A percentile compares a stretch with the other conserved stretches of the same genome.
These are phyloP conservation scores for Hedychridium roseum DNA, from an alignment of 2,888 invertebrate genomes.

Conservation along the genomic window DNA sequence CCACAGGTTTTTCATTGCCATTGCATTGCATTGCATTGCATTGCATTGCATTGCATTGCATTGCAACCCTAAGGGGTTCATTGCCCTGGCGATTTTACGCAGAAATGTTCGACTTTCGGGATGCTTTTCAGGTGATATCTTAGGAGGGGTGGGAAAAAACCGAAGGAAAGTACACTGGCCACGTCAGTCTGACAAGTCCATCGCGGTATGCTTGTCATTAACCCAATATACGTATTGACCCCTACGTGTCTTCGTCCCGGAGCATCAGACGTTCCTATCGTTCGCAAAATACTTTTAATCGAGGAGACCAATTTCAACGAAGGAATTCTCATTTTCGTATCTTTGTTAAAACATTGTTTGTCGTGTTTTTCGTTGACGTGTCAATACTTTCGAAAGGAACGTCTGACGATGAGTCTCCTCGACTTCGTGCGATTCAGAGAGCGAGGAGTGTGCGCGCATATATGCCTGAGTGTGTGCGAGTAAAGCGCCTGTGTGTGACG, in stretches of 20 bases:
- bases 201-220: slow-evolving; percentile 32
- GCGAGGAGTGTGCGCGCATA: slow-evolving; percentile 7
- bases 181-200: neutral
- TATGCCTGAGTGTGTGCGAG: slow-evolving; percentile 14
- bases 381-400: no score
- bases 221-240: slow-evolving; percentile 52
- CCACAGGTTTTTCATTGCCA: no score
- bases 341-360: no score
- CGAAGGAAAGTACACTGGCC: neutral
- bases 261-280: neutral
- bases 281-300: no score
- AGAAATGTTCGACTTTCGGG: neutral
- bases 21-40: no score
- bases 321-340: no score
- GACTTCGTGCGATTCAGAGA: neutral
- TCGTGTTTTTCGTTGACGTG: no score
- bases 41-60: no score
- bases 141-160: neutral
- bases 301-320: no score
- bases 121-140: neutral
- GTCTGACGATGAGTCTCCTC: no score
- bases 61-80: no score
- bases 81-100: neutral
- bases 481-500: neutral
- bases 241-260: slow-evolving; percentile 37